Conservation (phyloP, 2,888 invertebrate genomes). For the Oxycera nigricornis region DNA sequence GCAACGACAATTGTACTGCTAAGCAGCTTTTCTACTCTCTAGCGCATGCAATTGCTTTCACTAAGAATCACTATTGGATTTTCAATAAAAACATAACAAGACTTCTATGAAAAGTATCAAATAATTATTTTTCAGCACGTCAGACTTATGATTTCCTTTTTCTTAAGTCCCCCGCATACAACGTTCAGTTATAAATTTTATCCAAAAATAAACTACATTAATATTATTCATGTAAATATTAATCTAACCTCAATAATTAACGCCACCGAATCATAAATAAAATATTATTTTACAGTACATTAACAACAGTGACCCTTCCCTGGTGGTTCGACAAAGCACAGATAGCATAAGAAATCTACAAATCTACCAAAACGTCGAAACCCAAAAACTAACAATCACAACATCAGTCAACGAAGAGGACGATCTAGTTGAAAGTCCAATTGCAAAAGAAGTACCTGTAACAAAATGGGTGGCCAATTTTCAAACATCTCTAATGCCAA, state of each 20-base stretch:
- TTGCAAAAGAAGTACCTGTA: constrained; percentile 22
- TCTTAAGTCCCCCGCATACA: too few relatives aligned
- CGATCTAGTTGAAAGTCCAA: constrained; percentile 46
- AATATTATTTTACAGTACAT: constrained; percentile 18
- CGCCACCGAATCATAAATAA: not conserved
- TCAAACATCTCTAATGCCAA: constrained; percentile 34
- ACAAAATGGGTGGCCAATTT: constrained; percentile 42
- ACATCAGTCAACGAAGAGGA: constrained; percentile 47
- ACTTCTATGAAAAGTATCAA: too few relatives aligned
- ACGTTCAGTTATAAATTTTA: too few relatives aligned
- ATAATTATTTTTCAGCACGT: too few relatives aligned
- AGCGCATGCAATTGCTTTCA: too few relatives aligned
- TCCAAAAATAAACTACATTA: too few relatives aligned
- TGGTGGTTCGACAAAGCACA: constrained; percentile 42
- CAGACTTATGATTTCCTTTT: too few relatives aligned
- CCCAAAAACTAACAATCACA: constrained; percentile 42
- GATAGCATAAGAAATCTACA: constrained; percentile 45
- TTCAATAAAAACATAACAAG: too few relatives aligned
- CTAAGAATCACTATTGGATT: too few relatives aligned
- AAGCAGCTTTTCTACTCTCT: too few relatives aligned
- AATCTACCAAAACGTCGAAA: constrained; percentile 44
- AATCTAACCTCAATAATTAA: not conserved
- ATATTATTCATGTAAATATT: too few relatives aligned
- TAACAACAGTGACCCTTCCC: constrained; percentile 42
- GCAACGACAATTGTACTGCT: too few relatives aligned